Evolutionary conservation across 1,140 invertebrate species (phyloP).

Genomic region (Ips nitidus): DNA sequence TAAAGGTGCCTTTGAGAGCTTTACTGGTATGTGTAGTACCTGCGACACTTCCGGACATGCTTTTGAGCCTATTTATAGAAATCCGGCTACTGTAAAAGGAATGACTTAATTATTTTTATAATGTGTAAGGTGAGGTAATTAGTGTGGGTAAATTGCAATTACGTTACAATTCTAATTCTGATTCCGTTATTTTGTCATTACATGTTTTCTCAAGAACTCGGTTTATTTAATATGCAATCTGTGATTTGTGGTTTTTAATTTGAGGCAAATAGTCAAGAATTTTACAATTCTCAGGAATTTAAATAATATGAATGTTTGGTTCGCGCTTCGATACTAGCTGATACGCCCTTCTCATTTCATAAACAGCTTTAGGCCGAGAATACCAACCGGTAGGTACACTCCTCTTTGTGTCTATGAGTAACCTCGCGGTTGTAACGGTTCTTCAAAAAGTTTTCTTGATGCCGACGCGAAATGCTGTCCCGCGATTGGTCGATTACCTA

Average conservation of each 20-base stretch:
- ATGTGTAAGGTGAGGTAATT: background rate
- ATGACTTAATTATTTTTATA: conserved; percentile 2
- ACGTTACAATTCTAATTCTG: no score
- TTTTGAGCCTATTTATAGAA: background rate
- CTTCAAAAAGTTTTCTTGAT: conserved; percentile 4
- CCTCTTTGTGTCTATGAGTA: conserved; percentile 16
- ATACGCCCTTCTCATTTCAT: conserved; percentile 1
- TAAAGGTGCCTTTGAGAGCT: no score
- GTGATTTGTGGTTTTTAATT: no score
- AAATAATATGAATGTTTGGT: no score
- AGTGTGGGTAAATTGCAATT: background rate
- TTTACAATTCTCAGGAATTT: no score
- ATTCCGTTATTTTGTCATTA: no score
- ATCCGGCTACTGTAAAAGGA: background rate
- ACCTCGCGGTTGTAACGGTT: conserved; percentile 9
- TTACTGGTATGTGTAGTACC: no score
- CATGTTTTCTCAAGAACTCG: no score
- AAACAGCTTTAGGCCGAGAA: background rate
- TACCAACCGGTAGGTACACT: background rate
- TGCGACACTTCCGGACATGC: background rate
- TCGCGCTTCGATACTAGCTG: no score
- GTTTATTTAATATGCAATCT: no score
- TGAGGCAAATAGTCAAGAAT: no score
- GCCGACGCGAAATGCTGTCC: background rate
- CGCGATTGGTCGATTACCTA: background rate